Evolutionary conservation across 2,797 vertebrate species (phyloP).

Genomic region (Anisognathus igniventris): DNA sequence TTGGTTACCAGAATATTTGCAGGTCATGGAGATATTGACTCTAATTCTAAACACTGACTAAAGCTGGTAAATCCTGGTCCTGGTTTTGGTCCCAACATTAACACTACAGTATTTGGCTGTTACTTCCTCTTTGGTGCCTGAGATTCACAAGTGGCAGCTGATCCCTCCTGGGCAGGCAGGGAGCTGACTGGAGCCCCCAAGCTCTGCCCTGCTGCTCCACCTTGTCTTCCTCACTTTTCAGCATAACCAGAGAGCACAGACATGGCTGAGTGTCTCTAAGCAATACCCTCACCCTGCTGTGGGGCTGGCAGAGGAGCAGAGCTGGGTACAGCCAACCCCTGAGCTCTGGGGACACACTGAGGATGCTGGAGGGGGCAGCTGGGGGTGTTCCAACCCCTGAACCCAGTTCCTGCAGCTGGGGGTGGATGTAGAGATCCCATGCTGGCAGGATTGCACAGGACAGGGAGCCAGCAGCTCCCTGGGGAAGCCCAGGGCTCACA

Average conservation of each 20-base stretch:
- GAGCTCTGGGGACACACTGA: not conserved
- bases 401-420: not conserved
- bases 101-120: not conserved
- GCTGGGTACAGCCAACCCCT: not conserved
- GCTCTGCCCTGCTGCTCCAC: not conserved
- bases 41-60: not conserved
- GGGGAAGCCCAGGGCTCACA: not conserved
- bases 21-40: not conserved
- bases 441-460: not conserved
- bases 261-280: not conserved
- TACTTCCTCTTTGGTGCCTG: not conserved
- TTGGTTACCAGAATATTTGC: not conserved
- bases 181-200: not conserved
- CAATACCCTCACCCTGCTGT: not conserved
- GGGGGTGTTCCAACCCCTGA: not conserved
- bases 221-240: conserved; percentile 33
- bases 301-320: not conserved
- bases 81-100: not conserved
- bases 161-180: not conserved
- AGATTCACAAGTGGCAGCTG: not conserved
- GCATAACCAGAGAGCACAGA: not conserved
- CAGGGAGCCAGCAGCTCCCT: not conserved
- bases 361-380: not conserved
- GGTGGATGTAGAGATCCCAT: rapidly evolving
- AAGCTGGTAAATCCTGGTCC: not conserved